Evolutionary conservation across 2,797 vertebrate species (phyloP), one percentile per base, ranked within the genome.

Genomic region (Myiotriccus ornatus): DNA sequence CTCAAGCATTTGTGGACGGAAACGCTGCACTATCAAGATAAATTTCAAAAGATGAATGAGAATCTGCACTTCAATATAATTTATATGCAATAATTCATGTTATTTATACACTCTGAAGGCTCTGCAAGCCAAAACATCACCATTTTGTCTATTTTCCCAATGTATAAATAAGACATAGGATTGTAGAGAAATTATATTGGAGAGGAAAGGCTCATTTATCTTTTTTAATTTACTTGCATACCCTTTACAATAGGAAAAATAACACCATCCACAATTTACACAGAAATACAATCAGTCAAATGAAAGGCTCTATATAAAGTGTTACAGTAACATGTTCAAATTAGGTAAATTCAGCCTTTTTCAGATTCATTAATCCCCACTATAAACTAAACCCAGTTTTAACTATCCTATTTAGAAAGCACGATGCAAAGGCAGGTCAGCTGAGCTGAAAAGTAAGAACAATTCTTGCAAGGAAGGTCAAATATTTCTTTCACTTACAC

Each of bases 1-100:
- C 92, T 83, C 74, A 71, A 84, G 64, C 71, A 91, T 84, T 93
- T 91, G 75, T 70, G 70, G 81, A 77, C 47, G 67, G 60, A 69
- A 96, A 79, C 0, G 0, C 50, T 95, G 94, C 96, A 93, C 85
- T 84, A 49, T 49, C 78, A 30, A 86, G 95, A 97, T 96, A 96
- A 95, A 95, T 96, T 96, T 93, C 76, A 65, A n/a, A 95, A 96
- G 86, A 95, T 44, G 44, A 95, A 96, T 60, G 73, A 95, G 63
- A 53, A 83, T 89, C 93, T 92, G 55, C 91, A 93, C 87, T 94
- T 78, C 88, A 84, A 34, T 52, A 89, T 95, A 93, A 96, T 96
- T 96, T 95, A 95, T 92, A 95, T 90, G 52, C 81, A 95, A 94
- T 95, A 94, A 94, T 93, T 91, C 39, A 56, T 65, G 46, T 95